These are phyloP conservation scores for Schrankia costaestrigalis DNA, from an alignment of 2,888 invertebrate species.

Conservation along the genomic window DNA sequence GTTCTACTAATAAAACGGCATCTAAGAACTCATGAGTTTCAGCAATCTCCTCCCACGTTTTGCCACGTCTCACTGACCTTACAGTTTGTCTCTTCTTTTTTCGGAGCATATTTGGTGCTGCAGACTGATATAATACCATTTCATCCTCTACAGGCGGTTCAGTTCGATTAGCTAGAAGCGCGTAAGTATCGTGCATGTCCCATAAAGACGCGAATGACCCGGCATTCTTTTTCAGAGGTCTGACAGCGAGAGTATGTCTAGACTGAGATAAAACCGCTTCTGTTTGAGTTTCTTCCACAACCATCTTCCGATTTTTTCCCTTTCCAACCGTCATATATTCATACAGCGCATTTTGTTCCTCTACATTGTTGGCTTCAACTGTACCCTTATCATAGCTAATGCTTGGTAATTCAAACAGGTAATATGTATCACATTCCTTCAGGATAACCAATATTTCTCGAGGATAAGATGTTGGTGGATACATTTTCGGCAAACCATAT, in stretches of 20 bases:
- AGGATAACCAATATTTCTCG: conserved; percentile 82
- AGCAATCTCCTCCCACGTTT: conserved; percentile 53
- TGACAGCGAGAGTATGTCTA: conserved; percentile 81
- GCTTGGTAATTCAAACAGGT: conserved; percentile 83
- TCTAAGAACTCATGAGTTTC: conserved; percentile 75
- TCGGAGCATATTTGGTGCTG: conserved; percentile 50
- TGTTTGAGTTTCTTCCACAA: conserved; percentile 87
- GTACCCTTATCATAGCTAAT: conserved; percentile 82
- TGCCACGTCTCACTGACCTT: conserved; percentile 29
- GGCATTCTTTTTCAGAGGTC: conserved; percentile 77
- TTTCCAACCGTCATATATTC: conserved; percentile 84
- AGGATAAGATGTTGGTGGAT: conserved; percentile 65
- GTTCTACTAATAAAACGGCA: conserved; percentile 83
- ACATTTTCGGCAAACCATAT: conserved; percentile 57
- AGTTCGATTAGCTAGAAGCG: conserved; percentile 56
- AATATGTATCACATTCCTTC: conserved; percentile 83
- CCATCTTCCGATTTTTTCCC: conserved; percentile 84
- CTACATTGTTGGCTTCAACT: conserved; percentile 78
- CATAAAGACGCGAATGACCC: conserved; percentile 86
- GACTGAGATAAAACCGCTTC: conserved; percentile 81
- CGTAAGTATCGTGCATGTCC: conserved; percentile 88
- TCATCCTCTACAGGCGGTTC: conserved; percentile 55
- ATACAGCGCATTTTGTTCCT: conserved; percentile 84
- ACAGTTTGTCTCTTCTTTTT: conserved; percentile 43
- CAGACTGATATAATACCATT: conserved; percentile 70